Conservation (phyloP, 2,113 vertebrate species). For the Casuarius casuarius region DNA sequence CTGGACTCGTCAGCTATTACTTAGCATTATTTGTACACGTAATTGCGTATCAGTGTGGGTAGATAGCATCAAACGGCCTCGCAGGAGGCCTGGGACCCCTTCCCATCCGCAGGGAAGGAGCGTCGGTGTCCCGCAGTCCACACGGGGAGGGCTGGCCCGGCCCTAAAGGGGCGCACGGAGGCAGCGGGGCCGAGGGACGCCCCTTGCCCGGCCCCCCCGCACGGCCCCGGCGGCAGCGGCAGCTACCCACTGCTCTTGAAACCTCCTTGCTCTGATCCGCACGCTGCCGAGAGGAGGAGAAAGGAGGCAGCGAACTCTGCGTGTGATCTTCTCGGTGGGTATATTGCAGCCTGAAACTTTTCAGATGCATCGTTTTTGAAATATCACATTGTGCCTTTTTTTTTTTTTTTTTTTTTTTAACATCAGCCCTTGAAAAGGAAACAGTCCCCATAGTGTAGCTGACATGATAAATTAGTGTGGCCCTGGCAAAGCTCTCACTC, state of each 20-base stretch:
- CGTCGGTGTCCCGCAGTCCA: too few species aligned
- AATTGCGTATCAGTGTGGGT: not conserved
- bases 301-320: not conserved
- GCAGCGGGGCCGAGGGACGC: not conserved
- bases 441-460: slow-evolving; percentile 11
- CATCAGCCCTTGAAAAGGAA: slow-evolving; percentile 26
- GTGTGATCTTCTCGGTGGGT: not conserved
- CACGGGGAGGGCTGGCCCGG: too few species aligned
- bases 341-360: not conserved
- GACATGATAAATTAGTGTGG: slow-evolving; percentile 69
- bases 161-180: not conserved
- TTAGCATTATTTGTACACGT: not conserved
- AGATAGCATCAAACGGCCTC: not conserved
- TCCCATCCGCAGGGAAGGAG: not conserved
- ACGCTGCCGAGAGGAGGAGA: not conserved
- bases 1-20: not conserved
- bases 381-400: not conserved
- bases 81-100: not conserved
- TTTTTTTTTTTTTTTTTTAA: not conserved
- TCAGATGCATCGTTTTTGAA: not conserved
- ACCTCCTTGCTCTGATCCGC: not conserved
- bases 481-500: slow-evolving; percentile 50
- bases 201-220: not conserved
- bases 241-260: not conserved
- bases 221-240: not conserved